Evolutionary conservation across 2,888 invertebrate species (phyloP).

Genomic region (Hirtodrosophila confusa): DNA sequence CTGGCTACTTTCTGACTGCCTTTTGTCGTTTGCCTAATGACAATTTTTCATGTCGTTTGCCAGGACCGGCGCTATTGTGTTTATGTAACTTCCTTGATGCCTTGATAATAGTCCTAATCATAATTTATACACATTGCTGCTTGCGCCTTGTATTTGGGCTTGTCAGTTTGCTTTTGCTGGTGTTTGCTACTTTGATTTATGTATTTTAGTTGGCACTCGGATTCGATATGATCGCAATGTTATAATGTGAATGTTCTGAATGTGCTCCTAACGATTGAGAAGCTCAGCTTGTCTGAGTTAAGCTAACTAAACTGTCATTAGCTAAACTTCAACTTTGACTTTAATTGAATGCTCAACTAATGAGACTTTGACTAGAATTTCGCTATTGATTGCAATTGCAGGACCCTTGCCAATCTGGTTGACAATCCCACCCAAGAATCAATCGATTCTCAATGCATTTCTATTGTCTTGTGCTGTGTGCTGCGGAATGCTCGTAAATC

Average conservation of each 20-base stretch:
- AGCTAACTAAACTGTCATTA: background rate
- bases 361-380: slow-evolving; percentile 5
- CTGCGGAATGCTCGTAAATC: slow-evolving; percentile 50
- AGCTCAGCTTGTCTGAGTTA: background rate
- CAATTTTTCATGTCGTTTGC: slow-evolving; percentile 70
- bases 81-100: slow-evolving; percentile 46
- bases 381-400: background rate
- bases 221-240: slow-evolving; percentile 49
- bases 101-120: slow-evolving; percentile 73
- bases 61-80: slow-evolving; percentile 29
- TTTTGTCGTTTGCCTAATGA: slow-evolving; percentile 61
- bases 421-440: background rate
- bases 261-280: background rate
- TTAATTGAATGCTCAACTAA: slow-evolving; percentile 3
- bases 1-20: slow-evolving; percentile 33
- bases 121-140: slow-evolving; percentile 69
- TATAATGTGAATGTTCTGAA: slow-evolving; percentile 8
- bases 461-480: slow-evolving; percentile 23
- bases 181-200: slow-evolving; percentile 56
- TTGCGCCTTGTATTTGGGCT: slow-evolving; percentile 32
- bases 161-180: background rate
- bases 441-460: background rate
- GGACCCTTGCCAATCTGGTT: background rate
- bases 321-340: slow-evolving; percentile 4
- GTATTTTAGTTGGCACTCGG: slow-evolving; percentile 17